Evolutionary conservation across 1,140 invertebrate genomes (phyloP), one percentile per base, ranked within the genome.

Genomic region (Drosophila ambigua): DNA sequence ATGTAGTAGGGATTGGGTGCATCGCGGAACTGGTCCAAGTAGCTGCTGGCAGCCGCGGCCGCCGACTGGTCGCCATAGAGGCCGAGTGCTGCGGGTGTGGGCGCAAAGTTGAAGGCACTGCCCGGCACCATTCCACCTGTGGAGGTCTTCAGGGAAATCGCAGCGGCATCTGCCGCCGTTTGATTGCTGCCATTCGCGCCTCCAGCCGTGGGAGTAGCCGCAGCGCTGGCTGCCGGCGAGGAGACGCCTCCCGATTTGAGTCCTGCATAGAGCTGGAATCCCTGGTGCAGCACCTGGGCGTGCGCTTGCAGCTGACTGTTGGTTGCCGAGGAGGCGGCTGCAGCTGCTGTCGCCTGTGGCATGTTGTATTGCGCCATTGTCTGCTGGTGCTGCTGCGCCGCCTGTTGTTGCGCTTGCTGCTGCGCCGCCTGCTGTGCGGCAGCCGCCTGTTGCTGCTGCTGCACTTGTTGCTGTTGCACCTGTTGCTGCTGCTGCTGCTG

Each of bases 61-160:
- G 93, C 81, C 20, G 79, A 53, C 79, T 94, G 94, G 41, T 95
- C 94, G 2, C 93, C 93, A 65, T 95, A 94, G 16, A 94, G 83
- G 2, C 92, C 91, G 63, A 95, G 92, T 0, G 89, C 85, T 48
- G 93, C 92, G 4, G 94, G 91, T 0, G 94, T 92, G 6, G 94
- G 93, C 24, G 94, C 94, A 82, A 95, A 95, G 78, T 95, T 95
- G 64, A 95, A 95, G 59, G 95, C 94, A 85, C 94, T 95, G 20
- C 94, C 94, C 1, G 95, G 94, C 52, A 95, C 94, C 73, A 95
- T 94, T 69, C 93, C 94, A 61, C 93, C 94, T 0, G 78, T 69
- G 1, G 94, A 89, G 1, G 94, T 94, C 63, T 94, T 94, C 13
- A 94, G 76, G 6, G 93, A 93, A 26, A 94, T 93, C 8, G 93